Evolutionary conservation across 1,140 invertebrate species (phyloP).

Genomic region (Centruroides sculpturatus): DNA sequence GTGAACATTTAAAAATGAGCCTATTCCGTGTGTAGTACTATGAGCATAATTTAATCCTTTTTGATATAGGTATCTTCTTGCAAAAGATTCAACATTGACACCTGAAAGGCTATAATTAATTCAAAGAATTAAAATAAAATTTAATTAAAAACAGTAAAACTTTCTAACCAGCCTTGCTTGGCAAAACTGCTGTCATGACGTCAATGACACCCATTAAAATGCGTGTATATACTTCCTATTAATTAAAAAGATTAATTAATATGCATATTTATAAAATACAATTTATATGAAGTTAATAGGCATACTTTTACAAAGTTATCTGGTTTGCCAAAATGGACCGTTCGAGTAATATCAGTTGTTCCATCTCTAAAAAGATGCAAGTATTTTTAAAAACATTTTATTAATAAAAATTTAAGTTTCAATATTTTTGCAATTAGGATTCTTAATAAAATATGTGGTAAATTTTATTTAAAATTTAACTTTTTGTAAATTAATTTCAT

Average conservation of each 20-base stretch:
- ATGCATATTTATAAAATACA: background rate
- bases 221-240: constrained; percentile 66
- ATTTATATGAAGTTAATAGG: too few species aligned
- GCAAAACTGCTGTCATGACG: constrained; percentile 63
- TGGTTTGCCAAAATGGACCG: constrained; percentile 73
- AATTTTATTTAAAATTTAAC: too few species aligned
- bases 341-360: constrained; percentile 90
- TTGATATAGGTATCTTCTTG: constrained; percentile 73
- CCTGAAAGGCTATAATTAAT: background rate
- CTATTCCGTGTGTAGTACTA: constrained; percentile 94
- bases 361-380: constrained; percentile 48
- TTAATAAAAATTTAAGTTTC: too few species aligned
- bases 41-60: constrained; percentile 91
- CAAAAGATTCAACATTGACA: constrained; percentile 56
- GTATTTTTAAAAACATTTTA: too few species aligned
- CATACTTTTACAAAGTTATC: constrained; percentile 46
- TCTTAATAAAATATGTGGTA: too few species aligned
- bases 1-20: constrained; percentile 90
- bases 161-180: constrained; percentile 22
- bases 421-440: too few species aligned
- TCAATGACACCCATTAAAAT: constrained; percentile 83
- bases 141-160: too few species aligned
- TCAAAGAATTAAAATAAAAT: too few species aligned
- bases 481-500: too few species aligned
- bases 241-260: background rate